Evolutionary conservation across 2,888 invertebrate genomes (phyloP), one percentile per base, ranked within the genome.

Genomic region (Adineta ricciae): DNA sequence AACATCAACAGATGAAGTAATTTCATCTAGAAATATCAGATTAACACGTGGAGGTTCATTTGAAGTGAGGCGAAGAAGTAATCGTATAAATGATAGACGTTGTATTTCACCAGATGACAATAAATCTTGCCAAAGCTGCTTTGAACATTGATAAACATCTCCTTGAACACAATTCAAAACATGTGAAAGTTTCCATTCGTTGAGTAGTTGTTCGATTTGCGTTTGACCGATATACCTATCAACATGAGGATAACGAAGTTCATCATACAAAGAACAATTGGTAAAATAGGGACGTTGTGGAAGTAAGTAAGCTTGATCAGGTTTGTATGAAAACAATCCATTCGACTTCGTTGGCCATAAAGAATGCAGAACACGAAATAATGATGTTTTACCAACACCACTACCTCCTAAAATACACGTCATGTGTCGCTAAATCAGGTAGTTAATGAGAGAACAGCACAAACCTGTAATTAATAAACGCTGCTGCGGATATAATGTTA

Each of bases 61-160:
- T 3, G 32, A 64, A 24, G n/a, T n/a, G n/a, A 64, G 32, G 32
- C 27, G 27, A 38, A 73, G 27, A 16, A 97, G 96, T 88, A 97
- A 92, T 86, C 98, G 92, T 0, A 96, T 96, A 92, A 98, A 94
- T 4, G 96, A 96, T 92, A 98, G 94, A 87, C 97, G 91, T 90
- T 98, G 97, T 91, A 96, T 96, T 91, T 98, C 98, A 0, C 97
- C 98, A 0, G 97, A 97, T 0, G 96, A 96, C 56, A 98, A 92
- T 86, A 96, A 95, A 89, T 97, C 95, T 87, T 91, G 90, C 91
- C 92, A 73, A 8, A 38, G 24, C 36, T 38, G 41, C 41, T 38
- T 38, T 24, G 73, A 90, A 86, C 21, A 86, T 84, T 7, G 38
- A 19, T 56, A 73, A 11, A 73, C 36, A 27, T 11, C 41, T 24